Percentiles rank a stretch among this genome's conserved stretches.
These are phyloP conservation scores for Perithous albicinctus DNA, from an alignment of 2,888 invertebrate species.

Conservation along the genomic window DNA sequence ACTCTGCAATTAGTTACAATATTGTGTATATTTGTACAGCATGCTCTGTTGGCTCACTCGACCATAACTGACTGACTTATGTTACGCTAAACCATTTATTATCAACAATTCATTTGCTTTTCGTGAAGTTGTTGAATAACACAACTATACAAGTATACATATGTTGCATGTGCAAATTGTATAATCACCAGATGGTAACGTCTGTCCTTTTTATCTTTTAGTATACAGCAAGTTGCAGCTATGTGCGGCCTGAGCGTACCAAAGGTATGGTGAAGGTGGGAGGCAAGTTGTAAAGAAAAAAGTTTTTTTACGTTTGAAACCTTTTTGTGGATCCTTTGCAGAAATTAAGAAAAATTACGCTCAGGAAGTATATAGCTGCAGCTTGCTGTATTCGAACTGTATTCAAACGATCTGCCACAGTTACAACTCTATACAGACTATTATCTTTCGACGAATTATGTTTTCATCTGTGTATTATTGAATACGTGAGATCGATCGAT, in stretches of 20 bases:
- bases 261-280: too few species aligned
- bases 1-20: slow-evolving; percentile 4
- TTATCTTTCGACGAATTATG: not conserved
- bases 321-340: too few species aligned
- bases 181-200: not conserved
- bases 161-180: not conserved
- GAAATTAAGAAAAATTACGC: too few species aligned
- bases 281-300: too few species aligned
- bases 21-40: not conserved
- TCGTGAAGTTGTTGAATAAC: not conserved
- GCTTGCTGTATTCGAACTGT: too few species aligned
- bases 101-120: not conserved
- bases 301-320: too few species aligned
- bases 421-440: too few species aligned
- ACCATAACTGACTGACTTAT: not conserved
- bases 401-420: too few species aligned
- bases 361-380: too few species aligned
- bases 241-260: too few species aligned
- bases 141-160: not conserved
- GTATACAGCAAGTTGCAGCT: too few species aligned
- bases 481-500: not conserved
- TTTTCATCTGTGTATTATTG: not conserved
- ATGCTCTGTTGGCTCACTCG: not conserved
- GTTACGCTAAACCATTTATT: not conserved
- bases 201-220: not conserved